These are phyloP conservation scores for Cryptoprocta ferox DNA, from an alignment of 2,797 vertebrate species.

Conservation along the genomic window DNA sequence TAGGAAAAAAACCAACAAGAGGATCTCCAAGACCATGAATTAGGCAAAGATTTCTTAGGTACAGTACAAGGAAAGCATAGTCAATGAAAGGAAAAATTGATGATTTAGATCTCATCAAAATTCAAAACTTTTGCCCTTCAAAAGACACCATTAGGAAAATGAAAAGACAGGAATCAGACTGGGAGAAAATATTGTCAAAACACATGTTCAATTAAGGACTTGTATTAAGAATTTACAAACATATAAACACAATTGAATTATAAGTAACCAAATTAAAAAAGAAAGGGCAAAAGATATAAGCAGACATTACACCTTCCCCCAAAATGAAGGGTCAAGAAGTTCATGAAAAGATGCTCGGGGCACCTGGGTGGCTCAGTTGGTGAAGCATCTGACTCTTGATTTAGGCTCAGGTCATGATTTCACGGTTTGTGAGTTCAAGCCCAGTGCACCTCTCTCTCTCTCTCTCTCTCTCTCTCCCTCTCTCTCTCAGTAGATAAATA, in stretches of 20 bases:
- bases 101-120: conserved; percentile 2
- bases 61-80: neutral
- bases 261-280: neutral
- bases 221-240: neutral
- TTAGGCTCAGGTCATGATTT: too few relatives aligned
- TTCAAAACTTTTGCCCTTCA: neutral
- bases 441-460: too few relatives aligned
- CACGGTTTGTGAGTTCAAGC: too few relatives aligned
- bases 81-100: neutral
- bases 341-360: neutral
- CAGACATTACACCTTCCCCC: neutral
- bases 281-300: neutral
- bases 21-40: neutral
- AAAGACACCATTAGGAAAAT: neutral
- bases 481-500: too few relatives aligned
- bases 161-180: neutral
- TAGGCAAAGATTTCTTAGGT: neutral
- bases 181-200: neutral
- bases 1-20: neutral
- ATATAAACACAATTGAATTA: neutral
- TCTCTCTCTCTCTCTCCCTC: too few relatives aligned
- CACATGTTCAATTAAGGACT: neutral
- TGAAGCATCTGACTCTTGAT: too few relatives aligned
- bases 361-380: too few relatives aligned
- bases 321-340: neutral